Conservation (phyloP, 2,797 vertebrate genomes). For the Garrulus glandarius region DNA sequence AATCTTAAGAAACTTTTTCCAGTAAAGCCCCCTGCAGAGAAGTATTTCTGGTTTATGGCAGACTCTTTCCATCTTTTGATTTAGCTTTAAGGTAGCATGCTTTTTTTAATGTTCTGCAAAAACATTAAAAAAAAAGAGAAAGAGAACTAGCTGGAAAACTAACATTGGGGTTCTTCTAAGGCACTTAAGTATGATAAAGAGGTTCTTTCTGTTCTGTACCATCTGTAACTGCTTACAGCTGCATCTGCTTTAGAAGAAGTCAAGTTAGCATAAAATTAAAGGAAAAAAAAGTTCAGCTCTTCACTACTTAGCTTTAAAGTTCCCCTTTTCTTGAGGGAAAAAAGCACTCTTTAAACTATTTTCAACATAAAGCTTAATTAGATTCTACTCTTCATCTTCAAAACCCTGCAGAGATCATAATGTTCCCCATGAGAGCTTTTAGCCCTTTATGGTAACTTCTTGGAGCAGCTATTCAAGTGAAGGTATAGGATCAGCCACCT, state of each 20-base stretch:
- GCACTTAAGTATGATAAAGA: not conserved
- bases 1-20: not conserved
- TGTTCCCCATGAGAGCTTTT: not conserved
- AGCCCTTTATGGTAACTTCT: not conserved
- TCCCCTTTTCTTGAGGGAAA: not conserved
- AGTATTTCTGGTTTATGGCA: not conserved
- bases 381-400: slow-evolving; percentile 23
- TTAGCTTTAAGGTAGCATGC: not conserved
- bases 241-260: slow-evolving; percentile 36
- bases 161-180: not conserved
- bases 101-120: not conserved
- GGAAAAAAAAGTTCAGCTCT: not conserved
- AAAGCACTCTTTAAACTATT: not conserved
- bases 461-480: not conserved
- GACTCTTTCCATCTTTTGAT: not conserved
- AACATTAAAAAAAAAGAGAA: not conserved
- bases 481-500: not conserved
- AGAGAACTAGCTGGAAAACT: slow-evolving; percentile 4
- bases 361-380: slow-evolving; percentile 44
- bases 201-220: slow-evolving; percentile 19
- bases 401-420: slow-evolving; percentile 7
- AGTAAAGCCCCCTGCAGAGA: not conserved
- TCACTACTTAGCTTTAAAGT: slow-evolving; percentile 13
- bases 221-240: slow-evolving; percentile 31
- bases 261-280: not conserved